A percentile compares a stretch with the other conserved stretches of the same genome.
phyloP scores from a whole-genome alignment of 2,113 vertebrate genomes.

The Corydoras maculifer region DNA sequence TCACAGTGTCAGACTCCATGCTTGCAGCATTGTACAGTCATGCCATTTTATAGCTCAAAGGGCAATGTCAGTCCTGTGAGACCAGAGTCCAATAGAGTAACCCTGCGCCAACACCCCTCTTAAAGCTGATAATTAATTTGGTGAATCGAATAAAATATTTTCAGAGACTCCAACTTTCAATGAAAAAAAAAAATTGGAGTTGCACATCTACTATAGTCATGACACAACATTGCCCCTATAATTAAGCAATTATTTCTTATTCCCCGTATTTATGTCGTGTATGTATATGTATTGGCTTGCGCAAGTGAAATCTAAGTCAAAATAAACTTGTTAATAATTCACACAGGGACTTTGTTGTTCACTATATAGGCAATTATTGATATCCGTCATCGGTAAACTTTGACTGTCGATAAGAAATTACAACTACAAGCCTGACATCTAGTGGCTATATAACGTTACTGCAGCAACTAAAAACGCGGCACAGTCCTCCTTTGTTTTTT shows the following conservation, averaged over 20 bases:
- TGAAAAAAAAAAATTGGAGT: too few species aligned
- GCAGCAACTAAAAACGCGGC: neutral
- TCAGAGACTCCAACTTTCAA: too few species aligned
- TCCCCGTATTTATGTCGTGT: too few species aligned
- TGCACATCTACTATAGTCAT: too few species aligned
- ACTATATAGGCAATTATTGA: neutral
- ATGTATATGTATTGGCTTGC: too few species aligned
- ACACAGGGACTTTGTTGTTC: neutral
- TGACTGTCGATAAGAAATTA: neutral
- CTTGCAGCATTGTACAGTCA: neutral
- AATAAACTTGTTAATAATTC: too few species aligned
- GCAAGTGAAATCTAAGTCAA: too few species aligned
- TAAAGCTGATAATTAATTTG: neutral
- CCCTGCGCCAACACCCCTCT: neutral
- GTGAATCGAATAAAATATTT: neutral
- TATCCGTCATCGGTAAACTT: neutral
- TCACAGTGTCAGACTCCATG: neutral
- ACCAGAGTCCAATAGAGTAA: too few species aligned
- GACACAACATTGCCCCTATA: too few species aligned
- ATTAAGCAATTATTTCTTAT: too few species aligned
- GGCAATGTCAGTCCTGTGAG: too few species aligned
- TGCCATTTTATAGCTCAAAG: too few species aligned
- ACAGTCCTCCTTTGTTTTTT: neutral
- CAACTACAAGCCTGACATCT: slow-evolving; percentile 13
- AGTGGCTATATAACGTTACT: neutral